Evolutionary conservation across 2,113 vertebrate species (phyloP), one percentile per base, ranked within the genome.

Genomic region (Antidorcas marsupialis): DNA sequence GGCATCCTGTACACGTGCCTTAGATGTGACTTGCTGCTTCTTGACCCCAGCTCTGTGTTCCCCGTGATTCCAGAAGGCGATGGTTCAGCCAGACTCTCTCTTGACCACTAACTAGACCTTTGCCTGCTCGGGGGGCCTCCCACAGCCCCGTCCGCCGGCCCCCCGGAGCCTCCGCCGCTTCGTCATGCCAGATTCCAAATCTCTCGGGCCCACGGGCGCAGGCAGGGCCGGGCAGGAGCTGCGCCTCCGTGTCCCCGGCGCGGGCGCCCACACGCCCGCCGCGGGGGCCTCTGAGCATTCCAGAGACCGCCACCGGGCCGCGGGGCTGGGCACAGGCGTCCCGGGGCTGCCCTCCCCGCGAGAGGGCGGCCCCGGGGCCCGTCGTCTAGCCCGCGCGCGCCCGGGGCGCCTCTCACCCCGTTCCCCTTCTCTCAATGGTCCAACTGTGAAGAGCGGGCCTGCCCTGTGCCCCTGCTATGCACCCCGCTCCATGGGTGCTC

Each of bases 1-100:
- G 98, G 98, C 98, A 94, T 98, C 97, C 98, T 98, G 98, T 98
- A 95, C 98, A 98, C 98, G 99, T 99, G 99, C 99, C 99, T 99
- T 99, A 99, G 98, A 97, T 97, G 98, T 98, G 98, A 98, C 96
- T 94, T 98, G 98, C 99, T 99, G 99, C 99, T 99, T 98, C 98
- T 94, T 83, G 87, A 96, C 97, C 98, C 98, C 97, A 97, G 98
- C 98, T 98, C 98, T 97, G 98, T 95, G 92, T 98, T 98, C 94
- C 96, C 98, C 97, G 96, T 96, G 90, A 97, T 96, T 97, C 97
- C 97, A 94, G 98, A 97, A 82, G 97, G 98, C 57, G 92, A 85
- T 98, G 90, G 98, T 97, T 98, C 98, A 91, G 97, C 97, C 98
- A 98, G 98, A 98, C 98, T 96, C 98, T 98, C 97, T 98, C 97